A percentile compares a stretch with the other conserved stretches of the same genome.
Conservation (phyloP, 2,113 vertebrate genomes). For the Caranx melampygus region DNA sequence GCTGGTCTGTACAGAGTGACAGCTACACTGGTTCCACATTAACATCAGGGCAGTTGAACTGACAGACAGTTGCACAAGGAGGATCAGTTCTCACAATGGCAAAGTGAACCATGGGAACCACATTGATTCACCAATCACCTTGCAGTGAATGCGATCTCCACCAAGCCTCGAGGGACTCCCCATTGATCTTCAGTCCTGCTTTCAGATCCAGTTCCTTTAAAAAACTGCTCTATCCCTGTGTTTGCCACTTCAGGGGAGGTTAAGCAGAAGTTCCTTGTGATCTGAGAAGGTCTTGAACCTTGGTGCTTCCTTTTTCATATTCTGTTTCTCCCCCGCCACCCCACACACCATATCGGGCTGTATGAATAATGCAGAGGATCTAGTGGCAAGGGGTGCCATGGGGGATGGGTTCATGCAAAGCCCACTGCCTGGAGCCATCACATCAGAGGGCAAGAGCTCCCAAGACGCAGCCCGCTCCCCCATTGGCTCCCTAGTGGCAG, state of each 20-base stretch:
- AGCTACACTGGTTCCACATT: conserved; percentile 12
- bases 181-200: conserved; percentile 81
- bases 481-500: conserved; percentile 72
- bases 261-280: conserved; percentile 85
- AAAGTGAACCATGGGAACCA: conserved; percentile 80
- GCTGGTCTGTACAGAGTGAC: conserved; percentile 13
- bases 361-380: conserved; percentile 84
- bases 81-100: conserved; percentile 76
- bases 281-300: conserved; percentile 84
- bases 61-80: conserved; percentile 57
- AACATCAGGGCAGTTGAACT: conserved; percentile 14
- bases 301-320: conserved; percentile 78
- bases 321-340: conserved; percentile 68
- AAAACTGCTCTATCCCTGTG: conserved; percentile 75
- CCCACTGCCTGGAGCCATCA: conserved; percentile 84
- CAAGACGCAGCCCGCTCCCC: conserved; percentile 66
- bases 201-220: conserved; percentile 77
- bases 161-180: conserved; percentile 69
- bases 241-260: conserved; percentile 83
- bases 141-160: conserved; percentile 73
- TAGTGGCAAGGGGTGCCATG: conserved; percentile 79
- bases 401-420: conserved; percentile 80
- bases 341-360: conserved; percentile 45
- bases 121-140: conserved; percentile 82
- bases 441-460: conserved; percentile 81